Conservation (phyloP, 2,113 vertebrate genomes). For the Bubalus kerabau region DNA sequence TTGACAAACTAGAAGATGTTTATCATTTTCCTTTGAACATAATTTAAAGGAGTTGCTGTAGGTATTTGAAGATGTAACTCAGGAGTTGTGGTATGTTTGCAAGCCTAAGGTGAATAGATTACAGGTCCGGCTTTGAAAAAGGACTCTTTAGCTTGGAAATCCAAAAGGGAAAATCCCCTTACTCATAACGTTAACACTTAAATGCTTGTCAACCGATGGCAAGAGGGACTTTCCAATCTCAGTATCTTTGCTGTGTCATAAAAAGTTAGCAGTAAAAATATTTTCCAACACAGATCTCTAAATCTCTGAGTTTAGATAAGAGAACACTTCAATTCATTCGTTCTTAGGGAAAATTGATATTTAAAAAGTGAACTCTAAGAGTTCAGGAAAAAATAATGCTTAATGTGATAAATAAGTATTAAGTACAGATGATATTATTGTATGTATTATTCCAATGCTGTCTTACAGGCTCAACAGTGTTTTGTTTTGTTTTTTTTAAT, state of each 20-base stretch:
- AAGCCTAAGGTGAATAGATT: not conserved
- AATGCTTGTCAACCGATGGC: not conserved
- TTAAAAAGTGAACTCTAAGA: not conserved
- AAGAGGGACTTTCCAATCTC: slow-evolving; percentile 19
- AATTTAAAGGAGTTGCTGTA: not conserved
- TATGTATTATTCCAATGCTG: not conserved
- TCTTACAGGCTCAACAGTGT: not conserved
- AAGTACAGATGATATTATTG: not conserved
- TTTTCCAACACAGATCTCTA: not conserved
- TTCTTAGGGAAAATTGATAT: not conserved
- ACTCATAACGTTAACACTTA: not conserved
- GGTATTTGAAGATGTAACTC: not conserved
- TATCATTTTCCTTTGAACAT: slow-evolving; percentile 21
- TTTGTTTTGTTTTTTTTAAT: not conserved
- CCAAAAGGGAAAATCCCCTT: not conserved
- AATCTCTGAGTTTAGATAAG: not conserved
- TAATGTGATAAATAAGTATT: not conserved
- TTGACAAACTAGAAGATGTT: not conserved
- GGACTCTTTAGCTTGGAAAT: not conserved
- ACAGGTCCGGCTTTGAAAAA: not conserved
- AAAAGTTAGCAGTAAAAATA: not conserved
- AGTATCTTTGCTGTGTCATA: not conserved
- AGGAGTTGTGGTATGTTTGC: not conserved
- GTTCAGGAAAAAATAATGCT: not conserved
- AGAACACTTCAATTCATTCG: not conserved